Evolutionary conservation across 2,797 vertebrate genomes (phyloP), one percentile per base, ranked within the genome.

Genomic region (Acridotheres tristis): DNA sequence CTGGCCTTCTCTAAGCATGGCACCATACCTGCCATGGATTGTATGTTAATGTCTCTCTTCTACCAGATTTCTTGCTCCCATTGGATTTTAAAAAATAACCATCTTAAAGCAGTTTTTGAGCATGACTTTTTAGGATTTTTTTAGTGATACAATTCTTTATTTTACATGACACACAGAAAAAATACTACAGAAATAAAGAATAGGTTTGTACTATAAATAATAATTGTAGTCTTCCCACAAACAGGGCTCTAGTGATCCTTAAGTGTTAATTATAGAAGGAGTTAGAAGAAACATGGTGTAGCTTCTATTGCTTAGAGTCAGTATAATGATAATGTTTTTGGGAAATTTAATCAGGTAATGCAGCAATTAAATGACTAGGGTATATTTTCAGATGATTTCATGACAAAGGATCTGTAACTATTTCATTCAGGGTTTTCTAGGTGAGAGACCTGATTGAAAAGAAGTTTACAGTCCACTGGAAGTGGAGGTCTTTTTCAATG

Each of bases 371-470:
- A 72, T 81, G 53, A 38, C 36, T 42, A 13, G n/a, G 45, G 29
- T 79, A 1, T 75, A 51, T 85, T 73, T 94, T 89, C 68, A 66
- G 65, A 25, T 63, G 42, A 69, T 85, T 73, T 65, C 1, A 32
- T 67, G 32, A 75, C 15, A 40, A 79, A 80, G 48, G 32, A 74
- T 30, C 27, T 73, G 57, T 75, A 18, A 34, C 34, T 9, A 13
- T 92, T 90, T 83, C 62, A 79, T 72, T 92, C 42, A 72, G 43
- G 51, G 54, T 77, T 87, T 86, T 62, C 62, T 80, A 65, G 48
- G 50, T 74, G 57, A 26, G 25, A 69, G 45, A 80, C 63, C 32
- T 82, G 50, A 50, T 71, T 81, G 63, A 75, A 65, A 36, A 82
- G 45, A 87, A 53, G 19, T 72, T 85, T 66, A 74, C 38, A 94